Evolutionary conservation across 2,113 vertebrate genomes (phyloP).

Genomic region (Amphilophus citrinellus): DNA sequence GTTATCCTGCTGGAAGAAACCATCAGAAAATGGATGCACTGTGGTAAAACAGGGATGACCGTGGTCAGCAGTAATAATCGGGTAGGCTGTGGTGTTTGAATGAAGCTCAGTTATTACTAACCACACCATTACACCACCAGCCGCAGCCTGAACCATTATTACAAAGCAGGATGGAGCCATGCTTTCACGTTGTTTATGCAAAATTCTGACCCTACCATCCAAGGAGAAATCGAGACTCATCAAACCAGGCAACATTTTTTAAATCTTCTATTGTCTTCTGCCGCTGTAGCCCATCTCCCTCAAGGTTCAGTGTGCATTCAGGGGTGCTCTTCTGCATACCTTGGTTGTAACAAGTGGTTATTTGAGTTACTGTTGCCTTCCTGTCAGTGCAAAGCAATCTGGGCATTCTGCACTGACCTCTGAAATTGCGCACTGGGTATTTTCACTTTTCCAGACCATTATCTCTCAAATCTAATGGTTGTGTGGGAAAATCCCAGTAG

Average conservation of each 20-base stretch:
- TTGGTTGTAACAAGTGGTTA: not conserved
- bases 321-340: not conserved
- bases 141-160: not conserved
- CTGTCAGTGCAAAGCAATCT: not conserved
- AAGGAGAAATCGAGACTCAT: too few relatives aligned
- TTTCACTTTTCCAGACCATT: not conserved
- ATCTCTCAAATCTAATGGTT: not conserved
- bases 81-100: not conserved
- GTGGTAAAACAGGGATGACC: not conserved
- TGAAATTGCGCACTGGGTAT: not conserved
- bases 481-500: not conserved
- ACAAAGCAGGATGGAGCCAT: not conserved
- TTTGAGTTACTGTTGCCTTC: not conserved
- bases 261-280: not conserved
- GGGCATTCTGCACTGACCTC: not conserved
- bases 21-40: not conserved
- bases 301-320: not conserved
- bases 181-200: not conserved
- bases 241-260: not conserved
- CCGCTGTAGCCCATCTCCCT: not conserved
- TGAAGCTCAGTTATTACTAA: not conserved
- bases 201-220: too few relatives aligned
- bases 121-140: not conserved
- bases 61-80: not conserved
- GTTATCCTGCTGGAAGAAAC: not conserved